Percentiles rank a stretch among this genome's conserved stretches.
These are phyloP conservation scores for Numenius phaeopus DNA, from an alignment of 2,797 vertebrate species.

Conservation along the genomic window DNA sequence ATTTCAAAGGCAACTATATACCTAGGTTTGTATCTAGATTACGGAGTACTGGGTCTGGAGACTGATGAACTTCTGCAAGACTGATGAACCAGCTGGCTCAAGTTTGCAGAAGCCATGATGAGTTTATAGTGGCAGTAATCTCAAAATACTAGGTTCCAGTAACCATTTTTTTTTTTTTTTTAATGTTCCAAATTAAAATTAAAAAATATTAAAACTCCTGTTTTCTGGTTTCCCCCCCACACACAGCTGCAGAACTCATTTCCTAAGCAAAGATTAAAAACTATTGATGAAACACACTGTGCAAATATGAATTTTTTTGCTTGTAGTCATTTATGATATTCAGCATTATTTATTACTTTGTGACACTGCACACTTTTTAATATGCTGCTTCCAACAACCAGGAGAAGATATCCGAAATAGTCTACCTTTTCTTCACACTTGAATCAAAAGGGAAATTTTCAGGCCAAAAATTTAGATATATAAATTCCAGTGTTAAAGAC, in stretches of 20 bases:
- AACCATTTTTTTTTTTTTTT: neutral
- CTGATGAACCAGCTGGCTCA: neutral
- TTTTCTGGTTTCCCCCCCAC: too few species aligned
- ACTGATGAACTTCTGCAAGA: neutral
- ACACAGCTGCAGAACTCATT: neutral
- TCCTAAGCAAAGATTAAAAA: neutral
- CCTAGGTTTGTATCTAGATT: neutral
- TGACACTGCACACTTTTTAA: neutral
- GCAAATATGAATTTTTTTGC: neutral
- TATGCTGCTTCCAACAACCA: neutral
- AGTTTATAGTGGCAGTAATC: neutral
- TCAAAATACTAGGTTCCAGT: neutral
- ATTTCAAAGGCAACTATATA: neutral
- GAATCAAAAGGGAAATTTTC: neutral
- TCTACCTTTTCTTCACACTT: neutral
- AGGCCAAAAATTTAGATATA: neutral
- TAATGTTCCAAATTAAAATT: neutral
- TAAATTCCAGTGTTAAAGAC: neutral
- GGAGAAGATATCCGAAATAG: neutral
- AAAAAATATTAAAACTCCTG: neutral
- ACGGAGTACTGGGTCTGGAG: fast-evolving
- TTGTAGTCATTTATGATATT: neutral
- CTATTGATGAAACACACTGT: neutral
- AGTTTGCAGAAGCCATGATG: neutral
- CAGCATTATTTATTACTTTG: neutral